Percentiles rank a stretch among this genome's conserved stretches.
Conservation (phyloP, 2,888 invertebrate genomes). For the Nemoura dubitans region DNA sequence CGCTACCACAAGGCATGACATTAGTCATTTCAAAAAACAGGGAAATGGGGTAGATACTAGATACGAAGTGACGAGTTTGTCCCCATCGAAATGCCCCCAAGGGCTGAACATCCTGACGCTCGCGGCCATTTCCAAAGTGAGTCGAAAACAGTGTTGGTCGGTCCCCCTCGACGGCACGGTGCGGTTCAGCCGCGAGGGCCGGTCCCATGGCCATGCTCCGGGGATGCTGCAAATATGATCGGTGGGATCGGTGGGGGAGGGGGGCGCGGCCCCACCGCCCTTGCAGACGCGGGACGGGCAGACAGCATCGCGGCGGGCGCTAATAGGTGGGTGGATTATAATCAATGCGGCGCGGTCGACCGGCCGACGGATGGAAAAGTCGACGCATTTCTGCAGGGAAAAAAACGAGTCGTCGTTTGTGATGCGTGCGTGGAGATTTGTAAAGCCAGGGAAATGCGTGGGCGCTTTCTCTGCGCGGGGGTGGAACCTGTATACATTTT, state of each 20-base stretch:
- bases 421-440: no score
- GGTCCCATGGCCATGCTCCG: background rate
- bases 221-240: background rate
- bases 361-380: background rate
- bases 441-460: no score
- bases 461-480: no score
- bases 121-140: background rate
- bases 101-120: background rate
- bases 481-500: no score
- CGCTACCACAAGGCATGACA: background rate
- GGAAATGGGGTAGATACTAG: background rate
- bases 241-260: background rate
- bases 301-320: background rate
- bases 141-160: background rate
- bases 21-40: background rate
- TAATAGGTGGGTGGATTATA: background rate
- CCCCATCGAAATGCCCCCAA: background rate
- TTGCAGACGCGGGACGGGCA: background rate
- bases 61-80: background rate
- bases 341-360: background rate
- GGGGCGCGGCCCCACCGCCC: background rate
- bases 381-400: background rate
- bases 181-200: background rate
- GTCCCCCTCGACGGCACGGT: no score
- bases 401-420: no score